Evolutionary conservation across 2,888 invertebrate species (phyloP), one percentile per base, ranked within the genome.

Genomic region (Caenorhabditis japonica): DNA sequence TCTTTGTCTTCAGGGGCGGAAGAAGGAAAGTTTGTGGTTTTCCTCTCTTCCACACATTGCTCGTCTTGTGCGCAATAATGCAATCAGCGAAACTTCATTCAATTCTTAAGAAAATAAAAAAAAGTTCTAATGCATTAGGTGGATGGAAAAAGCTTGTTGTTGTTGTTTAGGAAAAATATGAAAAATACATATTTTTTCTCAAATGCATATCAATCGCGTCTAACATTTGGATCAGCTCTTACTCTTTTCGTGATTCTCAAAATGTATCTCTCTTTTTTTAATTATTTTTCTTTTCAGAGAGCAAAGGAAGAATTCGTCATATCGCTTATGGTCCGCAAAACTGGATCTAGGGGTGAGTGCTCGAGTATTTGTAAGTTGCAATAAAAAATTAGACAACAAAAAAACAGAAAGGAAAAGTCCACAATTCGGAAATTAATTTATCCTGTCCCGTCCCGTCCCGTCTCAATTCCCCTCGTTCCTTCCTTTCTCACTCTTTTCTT

Each of bases 291-390:
- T 25, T 56, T 49, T 60, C 60, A 60, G 59, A 61, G 44, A 30
- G 30, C 5, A 27, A 36, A 27, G 21, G n/a, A n/a, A 44, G 30
- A 36, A 55, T 51, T 64, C 36, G 47, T 66, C 66, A 66, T 66
- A 66, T 72, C 53, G 72, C 72, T 59, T 72, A 72, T 72, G 72
- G 72, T 72, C 72, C 72, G 72, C 59, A 64, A 72, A 51, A 64
- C 72, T 64, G 72, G 64, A 72, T 52, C 52, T 53, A 59, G 72
- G 61, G 71, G 71, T 71, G 13, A 71, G 71, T 59, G 30, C 7
- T 30, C 30, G 5, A 30, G 10, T 30, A 10, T 5, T 10, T 44
- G 17, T 21, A 55, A 36, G n/a, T 27, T 39, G 39, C 44, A 39
- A n/a, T 12, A 55, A 41, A 41, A 46, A 46, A 34, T 36, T 36